These are phyloP conservation scores for Galaxias olidus DNA, from an alignment of 2,797 vertebrate genomes.

Conservation along the genomic window DNA sequence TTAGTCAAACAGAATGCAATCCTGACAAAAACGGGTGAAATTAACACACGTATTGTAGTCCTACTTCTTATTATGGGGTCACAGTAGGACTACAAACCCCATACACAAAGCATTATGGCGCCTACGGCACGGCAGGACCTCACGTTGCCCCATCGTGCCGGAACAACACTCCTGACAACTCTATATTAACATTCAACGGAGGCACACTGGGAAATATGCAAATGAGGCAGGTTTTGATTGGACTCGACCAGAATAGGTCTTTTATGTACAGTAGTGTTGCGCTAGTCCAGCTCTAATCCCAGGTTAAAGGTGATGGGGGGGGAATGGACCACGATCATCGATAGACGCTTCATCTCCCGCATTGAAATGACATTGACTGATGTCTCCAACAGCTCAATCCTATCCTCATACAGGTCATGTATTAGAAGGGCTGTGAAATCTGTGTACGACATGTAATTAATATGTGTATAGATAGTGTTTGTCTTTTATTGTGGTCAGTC, in stretches of 20 bases:
- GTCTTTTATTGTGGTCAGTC: too few species aligned
- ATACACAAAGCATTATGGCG: not conserved
- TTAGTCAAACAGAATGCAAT: too few species aligned
- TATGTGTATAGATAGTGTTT: too few species aligned
- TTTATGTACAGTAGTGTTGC: constrained; percentile 5
- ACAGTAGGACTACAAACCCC: too few species aligned
- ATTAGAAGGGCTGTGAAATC: too few species aligned
- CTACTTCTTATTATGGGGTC: too few species aligned
- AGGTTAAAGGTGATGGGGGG: constrained; percentile 36
- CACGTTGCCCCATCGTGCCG: constrained; percentile 5
- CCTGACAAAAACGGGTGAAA: too few species aligned
- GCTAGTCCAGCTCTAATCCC: constrained; percentile 48
- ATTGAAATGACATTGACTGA: constrained; percentile 6
- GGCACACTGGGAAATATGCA: constrained; percentile 32
- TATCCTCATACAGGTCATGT: too few species aligned
- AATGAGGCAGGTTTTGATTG: constrained; percentile 15
- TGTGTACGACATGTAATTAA: too few species aligned
- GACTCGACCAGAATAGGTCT: constrained; percentile 16
- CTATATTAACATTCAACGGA: constrained; percentile 35
- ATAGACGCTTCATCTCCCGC: constrained; percentile 1
- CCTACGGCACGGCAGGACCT: not conserved
- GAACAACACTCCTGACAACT: constrained; percentile 15
- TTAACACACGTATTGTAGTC: too few species aligned
- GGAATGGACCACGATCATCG: constrained; percentile 19
- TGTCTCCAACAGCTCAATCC: not conserved